phyloP scores from a whole-genome alignment of 2,888 invertebrate genomes.

The Isotomurus palustris region DNA sequence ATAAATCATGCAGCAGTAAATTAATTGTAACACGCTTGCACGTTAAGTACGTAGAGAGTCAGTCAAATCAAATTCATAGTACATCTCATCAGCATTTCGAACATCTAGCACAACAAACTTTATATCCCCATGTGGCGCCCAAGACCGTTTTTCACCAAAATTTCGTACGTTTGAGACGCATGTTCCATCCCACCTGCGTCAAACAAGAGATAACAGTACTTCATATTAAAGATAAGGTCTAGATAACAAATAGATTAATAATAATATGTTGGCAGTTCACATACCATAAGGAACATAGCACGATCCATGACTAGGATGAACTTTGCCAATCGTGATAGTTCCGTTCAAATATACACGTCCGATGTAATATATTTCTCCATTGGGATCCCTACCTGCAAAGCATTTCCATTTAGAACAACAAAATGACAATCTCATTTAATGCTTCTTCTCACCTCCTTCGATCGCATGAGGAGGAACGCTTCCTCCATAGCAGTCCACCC shows the following conservation, averaged over 20 bases:
- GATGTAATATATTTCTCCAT: slow-evolving; percentile 27
- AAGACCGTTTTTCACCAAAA: slow-evolving; percentile 29
- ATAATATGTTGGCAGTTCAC: not conserved
- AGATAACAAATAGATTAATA: not conserved
- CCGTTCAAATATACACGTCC: slow-evolving; percentile 24
- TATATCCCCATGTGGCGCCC: too few relatives aligned
- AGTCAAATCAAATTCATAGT: too few relatives aligned
- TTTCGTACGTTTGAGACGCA: slow-evolving; percentile 25
- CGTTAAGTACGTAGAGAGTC: too few relatives aligned
- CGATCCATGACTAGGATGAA: slow-evolving; percentile 21
- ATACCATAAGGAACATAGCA: slow-evolving; percentile 34
- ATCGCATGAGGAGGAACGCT: slow-evolving; percentile 26
- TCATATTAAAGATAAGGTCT: not conserved
- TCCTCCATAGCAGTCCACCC: slow-evolving; percentile 22
- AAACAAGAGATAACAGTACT: not conserved
- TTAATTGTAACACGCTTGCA: too few relatives aligned
- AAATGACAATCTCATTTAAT: not conserved
- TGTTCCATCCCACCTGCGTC: slow-evolving; percentile 26
- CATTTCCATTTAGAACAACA: not conserved
- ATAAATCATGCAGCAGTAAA: too few relatives aligned
- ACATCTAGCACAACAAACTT: too few relatives aligned
- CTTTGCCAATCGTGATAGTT: slow-evolving; percentile 33
- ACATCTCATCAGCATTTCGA: too few relatives aligned
- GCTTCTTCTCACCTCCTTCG: slow-evolving; percentile 8
- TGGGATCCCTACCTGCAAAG: slow-evolving; percentile 16